phyloP scores from a whole-genome alignment of 2,797 vertebrate species.

The Notolabrus celidotus region DNA sequence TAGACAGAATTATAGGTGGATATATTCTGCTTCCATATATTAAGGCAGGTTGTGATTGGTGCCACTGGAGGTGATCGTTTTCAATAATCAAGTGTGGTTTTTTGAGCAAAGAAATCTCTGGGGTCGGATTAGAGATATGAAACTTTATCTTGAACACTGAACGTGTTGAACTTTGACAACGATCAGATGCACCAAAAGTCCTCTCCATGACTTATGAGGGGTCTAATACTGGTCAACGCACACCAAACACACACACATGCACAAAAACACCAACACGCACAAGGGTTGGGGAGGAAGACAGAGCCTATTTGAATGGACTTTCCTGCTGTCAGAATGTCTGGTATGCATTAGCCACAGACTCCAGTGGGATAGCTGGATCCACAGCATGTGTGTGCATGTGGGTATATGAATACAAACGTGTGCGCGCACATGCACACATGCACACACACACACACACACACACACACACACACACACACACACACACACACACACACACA shows the following conservation, averaged over 20 bases:
- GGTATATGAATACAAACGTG: constrained; percentile 40
- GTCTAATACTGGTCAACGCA: constrained; percentile 58
- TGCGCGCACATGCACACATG: constrained; percentile 28
- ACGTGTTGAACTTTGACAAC: constrained; percentile 74
- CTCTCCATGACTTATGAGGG: constrained; percentile 77
- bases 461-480: constrained; percentile 37
- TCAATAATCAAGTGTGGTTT: constrained; percentile 25
- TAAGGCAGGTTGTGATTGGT: constrained; percentile 60
- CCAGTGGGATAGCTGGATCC: constrained; percentile 86
- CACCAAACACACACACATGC: constrained; percentile 44
- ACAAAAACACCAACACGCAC: constrained; percentile 42
- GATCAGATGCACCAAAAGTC: constrained; percentile 69
- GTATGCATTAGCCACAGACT: constrained; percentile 89
- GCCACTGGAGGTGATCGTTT: constrained; percentile 27
- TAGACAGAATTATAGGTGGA: constrained; percentile 59
- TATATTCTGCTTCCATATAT: constrained; percentile 53
- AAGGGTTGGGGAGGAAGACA: constrained; percentile 70
- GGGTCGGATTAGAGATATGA: constrained; percentile 23
- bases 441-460: constrained; percentile 45
- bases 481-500: constrained; percentile 26
- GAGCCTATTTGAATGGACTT: constrained; percentile 83
- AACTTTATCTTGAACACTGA: constrained; percentile 38
- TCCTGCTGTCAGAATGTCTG: constrained; percentile 90
- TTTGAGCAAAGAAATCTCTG: constrained; percentile 9
- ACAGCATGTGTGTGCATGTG: constrained; percentile 76